Evolutionary conservation across 2,888 invertebrate genomes (phyloP).

Genomic region (Ormia ochracea): DNA sequence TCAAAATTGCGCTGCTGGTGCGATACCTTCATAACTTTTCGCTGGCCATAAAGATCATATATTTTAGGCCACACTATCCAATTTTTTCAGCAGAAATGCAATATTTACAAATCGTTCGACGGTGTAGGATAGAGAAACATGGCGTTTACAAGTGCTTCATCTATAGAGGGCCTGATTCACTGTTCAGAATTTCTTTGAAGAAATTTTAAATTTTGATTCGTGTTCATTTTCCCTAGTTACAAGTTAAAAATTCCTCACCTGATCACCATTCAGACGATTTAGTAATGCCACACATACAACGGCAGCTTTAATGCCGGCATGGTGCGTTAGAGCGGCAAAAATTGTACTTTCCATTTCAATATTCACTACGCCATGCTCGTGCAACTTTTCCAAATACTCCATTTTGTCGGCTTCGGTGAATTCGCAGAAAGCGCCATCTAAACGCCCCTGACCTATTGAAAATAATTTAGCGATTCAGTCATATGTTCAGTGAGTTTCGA

Average conservation of each 20-base stretch:
- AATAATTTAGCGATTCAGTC: too few relatives aligned
- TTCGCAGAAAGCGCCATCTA: conserved; percentile 98
- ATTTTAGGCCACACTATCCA: too few relatives aligned
- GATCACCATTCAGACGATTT: conserved; percentile 95
- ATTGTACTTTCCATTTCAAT: conserved; percentile 98
- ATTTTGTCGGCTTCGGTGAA: conserved; percentile 93
- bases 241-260: conserved; percentile 79
- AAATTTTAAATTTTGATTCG: neutral
- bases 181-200: neutral
- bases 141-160: too few relatives aligned
- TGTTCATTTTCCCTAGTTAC: neutral
- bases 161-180: neutral
- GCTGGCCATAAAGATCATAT: too few relatives aligned
- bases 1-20: too few relatives aligned
- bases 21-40: too few relatives aligned
- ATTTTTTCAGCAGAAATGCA: too few relatives aligned
- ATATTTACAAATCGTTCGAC: too few relatives aligned
- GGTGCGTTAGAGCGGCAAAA: conserved; percentile 94
- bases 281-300: conserved; percentile 95
- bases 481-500: neutral
- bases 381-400: conserved; percentile 87
- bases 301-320: conserved; percentile 94
- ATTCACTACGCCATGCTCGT: conserved; percentile 89
- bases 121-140: too few relatives aligned
- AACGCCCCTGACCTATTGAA: conserved; percentile 91